A percentile compares a stretch with the other conserved stretches of the same genome.
phyloP scores from a whole-genome alignment of 2,797 vertebrate species.

The Chelon auratus region DNA sequence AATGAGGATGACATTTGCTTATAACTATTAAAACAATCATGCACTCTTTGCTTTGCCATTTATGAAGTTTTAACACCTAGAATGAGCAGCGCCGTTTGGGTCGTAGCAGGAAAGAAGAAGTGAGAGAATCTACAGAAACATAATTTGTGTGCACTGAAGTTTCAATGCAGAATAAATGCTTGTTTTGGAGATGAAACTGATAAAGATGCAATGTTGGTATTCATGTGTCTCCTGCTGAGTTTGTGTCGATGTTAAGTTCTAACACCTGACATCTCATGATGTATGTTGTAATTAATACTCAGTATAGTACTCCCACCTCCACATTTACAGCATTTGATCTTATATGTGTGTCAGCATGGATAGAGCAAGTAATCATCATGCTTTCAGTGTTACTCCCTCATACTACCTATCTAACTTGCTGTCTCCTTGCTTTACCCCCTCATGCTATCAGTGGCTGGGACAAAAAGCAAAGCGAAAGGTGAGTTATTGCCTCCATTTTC shows the following conservation, averaged over 20 bases:
- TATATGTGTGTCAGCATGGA: slow-evolving; percentile 28
- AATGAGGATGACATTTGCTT: not conserved
- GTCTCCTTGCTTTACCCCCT: slow-evolving; percentile 86
- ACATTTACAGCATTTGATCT: slow-evolving; percentile 32
- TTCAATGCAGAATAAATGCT: slow-evolving; percentile 15
- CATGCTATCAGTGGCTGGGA: slow-evolving; percentile 92
- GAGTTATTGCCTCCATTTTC: slow-evolving; percentile 89
- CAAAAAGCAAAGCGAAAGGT: slow-evolving; percentile 98
- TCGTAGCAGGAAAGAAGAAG: not conserved
- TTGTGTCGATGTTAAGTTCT: slow-evolving; percentile 4
- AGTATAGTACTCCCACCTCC: slow-evolving; percentile 13
- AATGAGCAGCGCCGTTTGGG: not conserved
- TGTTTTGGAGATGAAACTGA: not conserved
- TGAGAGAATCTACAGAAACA: not conserved
- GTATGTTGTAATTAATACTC: not conserved
- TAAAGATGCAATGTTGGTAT: not conserved
- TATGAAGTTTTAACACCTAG: not conserved
- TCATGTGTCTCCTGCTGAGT: slow-evolving; percentile 3
- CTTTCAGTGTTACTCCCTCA: slow-evolving; percentile 53
- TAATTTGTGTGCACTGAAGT: not conserved
- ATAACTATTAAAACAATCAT: not conserved
- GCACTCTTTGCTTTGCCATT: not conserved
- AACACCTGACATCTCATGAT: slow-evolving; percentile 12
- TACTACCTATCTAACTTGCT: slow-evolving; percentile 83
- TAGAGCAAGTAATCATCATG: slow-evolving; percentile 53